Evolutionary conservation across 2,888 invertebrate species (phyloP).

Genomic region (Drosophila buzzatii): DNA sequence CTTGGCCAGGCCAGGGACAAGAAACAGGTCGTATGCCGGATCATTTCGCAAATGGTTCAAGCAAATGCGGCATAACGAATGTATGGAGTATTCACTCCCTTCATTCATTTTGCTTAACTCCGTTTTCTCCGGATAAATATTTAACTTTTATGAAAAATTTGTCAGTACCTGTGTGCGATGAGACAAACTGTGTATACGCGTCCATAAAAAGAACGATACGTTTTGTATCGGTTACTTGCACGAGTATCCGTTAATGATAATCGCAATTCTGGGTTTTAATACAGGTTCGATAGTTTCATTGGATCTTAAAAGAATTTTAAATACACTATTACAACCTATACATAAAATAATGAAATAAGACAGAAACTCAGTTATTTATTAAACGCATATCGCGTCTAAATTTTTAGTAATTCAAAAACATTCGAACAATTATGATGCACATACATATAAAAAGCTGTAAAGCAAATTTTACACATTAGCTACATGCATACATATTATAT

Average conservation of each 20-base stretch:
- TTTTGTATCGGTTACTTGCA: slow-evolving; percentile 45
- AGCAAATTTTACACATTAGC: not conserved
- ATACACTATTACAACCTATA: not conserved
- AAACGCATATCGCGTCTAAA: not conserved
- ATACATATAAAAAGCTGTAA: not conserved
- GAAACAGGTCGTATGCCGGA: slow-evolving; percentile 71
- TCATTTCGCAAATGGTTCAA: slow-evolving; percentile 70
- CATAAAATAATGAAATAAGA: not conserved
- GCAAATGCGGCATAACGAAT: slow-evolving; percentile 83
- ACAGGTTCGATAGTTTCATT: not conserved
- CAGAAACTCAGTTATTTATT: not conserved
- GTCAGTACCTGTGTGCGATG: slow-evolving; percentile 18
- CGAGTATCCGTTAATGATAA: slow-evolving; percentile 7
- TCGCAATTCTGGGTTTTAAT: slow-evolving; percentile 13
- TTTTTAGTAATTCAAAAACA: too few relatives aligned
- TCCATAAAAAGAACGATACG: slow-evolving; percentile 45
- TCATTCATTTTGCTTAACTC: slow-evolving; percentile 51
- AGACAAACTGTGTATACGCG: slow-evolving; percentile 57
- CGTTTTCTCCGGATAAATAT: not conserved
- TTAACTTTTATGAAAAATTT: slow-evolving; percentile 13
- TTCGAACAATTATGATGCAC: too few relatives aligned
- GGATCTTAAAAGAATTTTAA: not conserved
- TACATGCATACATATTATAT: not conserved
- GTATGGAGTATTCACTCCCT: slow-evolving; percentile 60
- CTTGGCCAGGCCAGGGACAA: slow-evolving; percentile 78